Evolutionary conservation across 2,888 invertebrate genomes (phyloP).

Genomic region (Hesperia comma): DNA sequence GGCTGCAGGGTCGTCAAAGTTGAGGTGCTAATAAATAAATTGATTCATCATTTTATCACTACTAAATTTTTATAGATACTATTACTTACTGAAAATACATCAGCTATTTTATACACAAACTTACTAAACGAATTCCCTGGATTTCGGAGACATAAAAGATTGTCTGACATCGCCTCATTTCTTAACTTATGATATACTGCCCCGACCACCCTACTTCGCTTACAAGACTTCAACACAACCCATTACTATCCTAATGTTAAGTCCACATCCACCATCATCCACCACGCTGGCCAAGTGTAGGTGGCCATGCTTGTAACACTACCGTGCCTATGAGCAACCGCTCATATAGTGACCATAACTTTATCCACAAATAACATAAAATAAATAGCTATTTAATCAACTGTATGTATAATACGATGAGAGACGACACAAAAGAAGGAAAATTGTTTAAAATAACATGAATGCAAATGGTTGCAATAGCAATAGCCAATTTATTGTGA

Average conservation of each 20-base stretch:
- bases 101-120: not conserved
- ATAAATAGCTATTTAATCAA: too few species aligned
- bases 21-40: too few species aligned
- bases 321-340: not conserved
- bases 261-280: too few species aligned
- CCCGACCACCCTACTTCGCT: too few species aligned
- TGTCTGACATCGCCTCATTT: not conserved
- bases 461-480: not conserved
- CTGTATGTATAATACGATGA: not conserved
- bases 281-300: too few species aligned
- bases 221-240: too few species aligned
- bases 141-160: not conserved
- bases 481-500: conserved; percentile 27
- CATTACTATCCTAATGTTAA: too few species aligned
- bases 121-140: not conserved
- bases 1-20: too few species aligned
- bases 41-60: not conserved
- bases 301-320: not conserved
- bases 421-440: not conserved
- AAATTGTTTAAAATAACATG: not conserved
- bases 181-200: too few species aligned
- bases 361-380: too few species aligned
- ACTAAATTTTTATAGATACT: too few species aligned
- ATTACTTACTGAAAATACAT: not conserved
- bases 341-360: too few species aligned